These are phyloP conservation scores for Peromyscus aztecus DNA, from an alignment of 2,797 vertebrate species.

Conservation along the genomic window DNA sequence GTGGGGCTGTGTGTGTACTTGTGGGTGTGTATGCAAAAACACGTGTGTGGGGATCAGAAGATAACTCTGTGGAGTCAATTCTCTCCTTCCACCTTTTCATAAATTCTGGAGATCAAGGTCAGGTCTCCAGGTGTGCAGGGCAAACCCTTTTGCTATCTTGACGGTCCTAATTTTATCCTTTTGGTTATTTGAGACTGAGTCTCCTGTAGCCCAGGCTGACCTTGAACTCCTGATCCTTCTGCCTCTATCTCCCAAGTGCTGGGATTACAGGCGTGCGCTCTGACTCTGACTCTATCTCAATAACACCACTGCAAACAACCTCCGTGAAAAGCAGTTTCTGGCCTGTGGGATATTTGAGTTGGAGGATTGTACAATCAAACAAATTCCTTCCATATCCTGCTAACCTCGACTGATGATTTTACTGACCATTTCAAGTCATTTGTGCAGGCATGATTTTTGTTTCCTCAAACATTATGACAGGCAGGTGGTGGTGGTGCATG, in stretches of 20 bases:
- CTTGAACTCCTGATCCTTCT: neutral
- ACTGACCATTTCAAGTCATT: conserved; percentile 37
- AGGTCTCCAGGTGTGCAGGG: neutral
- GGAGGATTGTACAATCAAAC: neutral
- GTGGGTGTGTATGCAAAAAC: too few species aligned
- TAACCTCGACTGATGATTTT: conserved; percentile 25
- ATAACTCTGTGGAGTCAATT: neutral
- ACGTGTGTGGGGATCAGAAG: neutral
- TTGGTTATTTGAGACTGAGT: neutral
- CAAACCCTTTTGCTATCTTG: neutral
- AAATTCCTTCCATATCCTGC: conserved; percentile 28
- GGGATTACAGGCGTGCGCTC: neutral
- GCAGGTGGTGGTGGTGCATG: neutral
- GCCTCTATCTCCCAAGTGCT: neutral
- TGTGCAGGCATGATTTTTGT: neutral
- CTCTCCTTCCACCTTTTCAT: neutral
- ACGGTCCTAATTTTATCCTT: neutral
- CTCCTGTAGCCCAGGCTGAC: neutral
- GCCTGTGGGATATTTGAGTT: neutral
- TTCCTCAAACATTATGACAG: neutral
- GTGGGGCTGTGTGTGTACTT: too few species aligned
- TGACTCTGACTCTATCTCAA: neutral
- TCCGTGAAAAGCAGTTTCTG: conserved; percentile 43
- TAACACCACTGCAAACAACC: neutral
- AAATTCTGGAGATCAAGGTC: neutral